Base-by-base conservation (phyloP, 2,888 invertebrate genomes). In the Agrochola circellaris region DNA sequence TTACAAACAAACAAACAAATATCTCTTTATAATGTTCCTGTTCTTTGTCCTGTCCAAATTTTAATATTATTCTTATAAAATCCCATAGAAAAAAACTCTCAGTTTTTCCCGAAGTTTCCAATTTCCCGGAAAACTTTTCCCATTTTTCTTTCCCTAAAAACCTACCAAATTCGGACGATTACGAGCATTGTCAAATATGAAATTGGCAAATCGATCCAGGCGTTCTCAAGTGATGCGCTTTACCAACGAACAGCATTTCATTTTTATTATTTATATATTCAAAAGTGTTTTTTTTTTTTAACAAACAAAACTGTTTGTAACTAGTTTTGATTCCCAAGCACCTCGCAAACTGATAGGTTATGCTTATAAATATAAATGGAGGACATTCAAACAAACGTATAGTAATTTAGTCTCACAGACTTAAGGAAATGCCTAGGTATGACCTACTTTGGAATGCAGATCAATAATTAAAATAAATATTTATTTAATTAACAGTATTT, bases 401-500 rank as follows among this genome's bases (percentile, higher is more conserved):
- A 61, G 60, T 48, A 38, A 56, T 79, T 79, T 61, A 69, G 26
- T 30, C 51, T 60, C 30, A 6, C 23, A 38, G 30, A 34, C 54
- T 48, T 51, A 13, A 64, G 56, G 17, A 34, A 64, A 38, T 48
- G 45, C 62, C 67, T 84, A 68, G 58, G 23, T 73, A 54, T 73
- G 23, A 4, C 60, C 64, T 69, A 72, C 56, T 81, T 64, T 54
- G 23, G 17, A 62, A 73, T 76, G 72, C 66, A 85, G 77, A 73
- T 58, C 26, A 34, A 66, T 73, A 76, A 76, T 73, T 71, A 82
- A 71, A 74, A 73, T 85, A 73, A 67, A 86, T 69, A 85, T 86
- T 83, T 70, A 78, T 86, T 26, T 86, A 56, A 56, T 61, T 0
- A 80, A 84, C 81, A 83, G 80, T 79, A 86, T 83, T 76, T 79